phyloP scores from a whole-genome alignment of 2,888 invertebrate species.

The Hipparchia sbordonii region DNA sequence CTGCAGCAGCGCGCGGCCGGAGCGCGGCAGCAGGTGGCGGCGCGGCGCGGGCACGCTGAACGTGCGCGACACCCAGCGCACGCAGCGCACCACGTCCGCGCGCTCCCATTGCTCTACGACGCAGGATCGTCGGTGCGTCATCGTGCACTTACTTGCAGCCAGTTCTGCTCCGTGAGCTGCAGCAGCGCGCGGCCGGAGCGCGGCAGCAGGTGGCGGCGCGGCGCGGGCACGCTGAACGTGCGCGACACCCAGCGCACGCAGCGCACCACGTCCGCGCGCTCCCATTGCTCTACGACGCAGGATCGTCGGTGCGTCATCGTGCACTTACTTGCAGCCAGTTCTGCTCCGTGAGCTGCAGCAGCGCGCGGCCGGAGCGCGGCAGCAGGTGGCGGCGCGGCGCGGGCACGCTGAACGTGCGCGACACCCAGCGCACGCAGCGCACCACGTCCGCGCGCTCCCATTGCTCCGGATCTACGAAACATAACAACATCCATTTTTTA shows the following conservation, averaged over 20 bases:
- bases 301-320: no score
- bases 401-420: slow-evolving; percentile 73
- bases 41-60: slow-evolving; percentile 76
- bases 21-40: slow-evolving; percentile 70
- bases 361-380: slow-evolving; percentile 68
- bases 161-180: slow-evolving; percentile 81
- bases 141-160: slow-evolving; percentile 59
- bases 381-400: slow-evolving; percentile 73
- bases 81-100: slow-evolving; percentile 78
- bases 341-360: slow-evolving; percentile 81
- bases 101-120: slow-evolving; percentile 66
- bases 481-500: slow-evolving; percentile 41
- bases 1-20: slow-evolving; percentile 69
- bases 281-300: slow-evolving; percentile 15
- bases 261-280: slow-evolving; percentile 70
- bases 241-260: slow-evolving; percentile 81
- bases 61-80: slow-evolving; percentile 77
- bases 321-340: slow-evolving; percentile 69
- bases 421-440: slow-evolving; percentile 80
- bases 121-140: no score
- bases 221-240: slow-evolving; percentile 73
- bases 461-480: slow-evolving; percentile 71
- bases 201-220: slow-evolving; percentile 75
- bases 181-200: slow-evolving; percentile 68
- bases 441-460: slow-evolving; percentile 77